Conservation (phyloP, 1,140 invertebrate species). For the Pseudomyrmex gracilis region DNA sequence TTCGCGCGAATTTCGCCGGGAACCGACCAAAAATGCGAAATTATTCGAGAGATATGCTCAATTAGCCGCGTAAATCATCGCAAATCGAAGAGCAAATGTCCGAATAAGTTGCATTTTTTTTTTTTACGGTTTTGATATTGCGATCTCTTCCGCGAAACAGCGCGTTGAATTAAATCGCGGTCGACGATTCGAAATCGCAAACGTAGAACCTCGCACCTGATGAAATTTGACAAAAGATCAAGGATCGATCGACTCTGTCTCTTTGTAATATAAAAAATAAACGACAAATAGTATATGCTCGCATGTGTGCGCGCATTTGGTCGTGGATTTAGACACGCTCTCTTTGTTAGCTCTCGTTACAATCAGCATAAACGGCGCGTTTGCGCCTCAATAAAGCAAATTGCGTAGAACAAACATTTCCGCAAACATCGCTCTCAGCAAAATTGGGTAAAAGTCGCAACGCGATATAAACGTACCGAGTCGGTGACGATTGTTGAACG, state of each 20-base stretch:
- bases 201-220: too few species aligned
- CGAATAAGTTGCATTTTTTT: slow-evolving; percentile 66
- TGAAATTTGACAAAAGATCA: slow-evolving; percentile 2
- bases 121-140: neutral
- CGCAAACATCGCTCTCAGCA: neutral
- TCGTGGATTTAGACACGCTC: slow-evolving; percentile 10
- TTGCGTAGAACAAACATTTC: neutral
- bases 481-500: neutral
- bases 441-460: neutral
- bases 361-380: slow-evolving; percentile 19
- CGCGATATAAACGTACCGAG: neutral
- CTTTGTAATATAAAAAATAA: neutral
- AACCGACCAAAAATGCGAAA: slow-evolving; percentile 38
- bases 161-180: neutral
- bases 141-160: slow-evolving; percentile 53
- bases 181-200: neutral
- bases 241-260: neutral
- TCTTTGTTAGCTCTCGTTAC: neutral
- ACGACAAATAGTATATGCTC: neutral
- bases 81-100: slow-evolving; percentile 49
- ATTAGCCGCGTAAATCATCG: slow-evolving; percentile 66
- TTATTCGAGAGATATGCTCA: slow-evolving; percentile 29
- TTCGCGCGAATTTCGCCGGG: slow-evolving; percentile 57
- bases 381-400: neutral
- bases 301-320: neutral